Base-by-base conservation (phyloP, 1,140 invertebrate species). In the Campoletis sonorensis region DNA sequence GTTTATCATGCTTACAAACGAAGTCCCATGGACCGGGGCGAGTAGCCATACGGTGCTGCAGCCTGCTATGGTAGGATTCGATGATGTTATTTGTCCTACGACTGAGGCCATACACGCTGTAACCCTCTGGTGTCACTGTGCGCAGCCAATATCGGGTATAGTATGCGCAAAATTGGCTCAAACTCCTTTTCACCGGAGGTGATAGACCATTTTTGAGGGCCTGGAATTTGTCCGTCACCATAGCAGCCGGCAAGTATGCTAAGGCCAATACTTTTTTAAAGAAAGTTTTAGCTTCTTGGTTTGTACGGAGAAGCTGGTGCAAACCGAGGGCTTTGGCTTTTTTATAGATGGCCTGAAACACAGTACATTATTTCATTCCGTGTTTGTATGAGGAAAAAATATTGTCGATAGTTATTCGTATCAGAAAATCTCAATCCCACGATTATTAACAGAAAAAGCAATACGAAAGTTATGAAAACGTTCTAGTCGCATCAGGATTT, bases 81-180 rank as follows among this genome's bases (percentile, higher is more conserved):
- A 79, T 79, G 3, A 67, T 27, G 18, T 79, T 79, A 16, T 79
- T 79, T 4, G 77, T 79, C 4, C 77, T 58, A n/a, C 77, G 77
- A 7, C 77, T 27, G 1, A 79, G 58, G 5, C 77, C 77, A 40
- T 79, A 79, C 26, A 79, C 77, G 21, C 77, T 79, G 58, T 61
- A 79, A 4, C 77, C 77, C 4, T 8, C 1, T 61, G 77, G 77
- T 1, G 58, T 79, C 4, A 79, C 77, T 5, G 64, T 67, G 1
- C 40, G 26, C 11, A 79, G 30, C 77, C 77, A 79, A 70, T 79
- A 79, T 16, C 77, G 77, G 1, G 10, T 40, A n/a, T 79, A 79
- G 40, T 79, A 79, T 4, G 1, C 4, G 58, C 54, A 64, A 45
- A 79, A 79, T 27, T 1, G 0, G 58, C 13, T 18, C 5, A 79